A percentile compares a stretch with the other conserved stretches of the same genome.
phyloP scores from a whole-genome alignment of 2,888 invertebrate species.

The Eudemis profundana region DNA sequence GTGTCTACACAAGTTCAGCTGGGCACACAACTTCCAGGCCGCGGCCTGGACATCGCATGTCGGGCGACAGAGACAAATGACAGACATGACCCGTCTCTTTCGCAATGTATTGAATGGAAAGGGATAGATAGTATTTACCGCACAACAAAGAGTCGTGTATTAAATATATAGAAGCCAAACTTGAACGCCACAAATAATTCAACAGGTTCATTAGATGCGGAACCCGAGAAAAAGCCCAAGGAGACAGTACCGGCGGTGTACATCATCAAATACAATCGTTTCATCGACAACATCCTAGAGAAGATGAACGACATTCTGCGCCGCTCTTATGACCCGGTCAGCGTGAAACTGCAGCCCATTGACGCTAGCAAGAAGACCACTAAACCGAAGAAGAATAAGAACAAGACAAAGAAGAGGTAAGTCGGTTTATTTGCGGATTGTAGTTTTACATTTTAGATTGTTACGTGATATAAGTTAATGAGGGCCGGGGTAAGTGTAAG shows the following conservation, averaged over 20 bases:
- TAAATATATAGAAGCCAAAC: background rate
- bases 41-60: no score
- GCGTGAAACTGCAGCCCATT: constrained; percentile 88
- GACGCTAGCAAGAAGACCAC: constrained; percentile 82
- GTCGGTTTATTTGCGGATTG: no score
- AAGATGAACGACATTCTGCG: constrained; percentile 93
- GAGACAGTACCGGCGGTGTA: constrained; percentile 87
- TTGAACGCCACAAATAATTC: background rate
- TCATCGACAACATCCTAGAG: constrained; percentile 92
- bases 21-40: no score
- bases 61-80: no score
- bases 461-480: no score
- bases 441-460: no score
- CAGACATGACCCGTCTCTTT: no score
- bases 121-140: no score
- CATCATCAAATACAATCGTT: constrained; percentile 93
- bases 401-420: constrained; percentile 72
- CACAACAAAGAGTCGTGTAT: no score
- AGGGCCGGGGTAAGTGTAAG: no score
- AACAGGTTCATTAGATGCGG: constrained; percentile 80
- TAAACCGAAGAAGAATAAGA: constrained; percentile 80
- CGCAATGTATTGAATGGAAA: no score
- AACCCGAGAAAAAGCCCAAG: constrained; percentile 65
- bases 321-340: constrained; percentile 93
- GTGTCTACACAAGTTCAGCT: no score